These are phyloP conservation scores for Addax nasomaculatus DNA, from an alignment of 2,113 vertebrate genomes.

Conservation along the genomic window DNA sequence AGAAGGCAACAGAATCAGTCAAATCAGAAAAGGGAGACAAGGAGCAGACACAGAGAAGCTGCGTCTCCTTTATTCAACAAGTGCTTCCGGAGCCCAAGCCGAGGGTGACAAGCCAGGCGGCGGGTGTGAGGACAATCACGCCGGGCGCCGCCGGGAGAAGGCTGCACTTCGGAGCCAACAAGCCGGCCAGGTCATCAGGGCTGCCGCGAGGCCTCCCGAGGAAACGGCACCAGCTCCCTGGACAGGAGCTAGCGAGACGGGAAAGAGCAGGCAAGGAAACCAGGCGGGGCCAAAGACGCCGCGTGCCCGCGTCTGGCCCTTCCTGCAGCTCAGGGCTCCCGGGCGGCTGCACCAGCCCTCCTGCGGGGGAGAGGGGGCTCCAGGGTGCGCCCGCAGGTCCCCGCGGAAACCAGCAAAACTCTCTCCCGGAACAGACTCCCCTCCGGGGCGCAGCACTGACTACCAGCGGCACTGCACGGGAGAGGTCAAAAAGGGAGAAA, in stretches of 20 bases:
- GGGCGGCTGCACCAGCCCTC: neutral
- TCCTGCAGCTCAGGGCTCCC: neutral
- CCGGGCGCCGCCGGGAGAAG: neutral
- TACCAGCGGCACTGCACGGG: neutral
- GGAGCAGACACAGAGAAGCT: neutral
- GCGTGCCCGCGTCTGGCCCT: neutral
- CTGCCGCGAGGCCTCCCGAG: neutral
- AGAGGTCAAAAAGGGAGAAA: neutral
- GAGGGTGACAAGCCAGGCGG: neutral
- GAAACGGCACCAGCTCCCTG: neutral
- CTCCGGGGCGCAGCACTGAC: neutral
- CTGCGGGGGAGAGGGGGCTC: no score
- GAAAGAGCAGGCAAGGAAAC: neutral
- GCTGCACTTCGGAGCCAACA: neutral
- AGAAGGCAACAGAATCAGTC: neutral
- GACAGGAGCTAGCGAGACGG: neutral
- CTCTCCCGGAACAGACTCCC: neutral
- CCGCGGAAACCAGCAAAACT: neutral
- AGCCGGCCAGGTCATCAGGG: neutral
- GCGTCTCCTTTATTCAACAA: neutral
- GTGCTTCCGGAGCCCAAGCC: neutral
- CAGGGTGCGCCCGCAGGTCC: neutral
- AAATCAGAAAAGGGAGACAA: neutral
- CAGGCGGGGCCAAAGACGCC: neutral
- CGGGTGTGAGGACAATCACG: neutral